Base-by-base conservation (phyloP, 1,140 invertebrate genomes). In the Maniola jurtina region DNA sequence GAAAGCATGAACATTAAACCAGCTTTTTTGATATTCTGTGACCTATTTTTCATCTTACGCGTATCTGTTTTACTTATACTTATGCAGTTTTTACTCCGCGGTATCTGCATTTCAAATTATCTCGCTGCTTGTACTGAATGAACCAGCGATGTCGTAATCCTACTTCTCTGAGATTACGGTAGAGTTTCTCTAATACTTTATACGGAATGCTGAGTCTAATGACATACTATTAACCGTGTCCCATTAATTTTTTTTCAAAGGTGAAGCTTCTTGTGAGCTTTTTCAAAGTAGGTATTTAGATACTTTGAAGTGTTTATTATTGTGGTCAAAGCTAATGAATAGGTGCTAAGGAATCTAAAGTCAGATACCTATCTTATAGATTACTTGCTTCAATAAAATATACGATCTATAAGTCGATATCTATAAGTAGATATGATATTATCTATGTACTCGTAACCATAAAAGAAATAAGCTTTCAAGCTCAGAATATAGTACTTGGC, bases 91-190 rank as follows among this genome's bases (percentile, higher is more conserved):
- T 73, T 76, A 66, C 70, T 69, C 64, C 65, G 65, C 58, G 57
- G 61, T 60, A 69, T 69, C 60, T 72, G 67, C 64, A 72, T 72
- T 72, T 72, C 61, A 69, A 72, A 72, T 72, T 72, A 72, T 72
- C 66, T 69, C 57, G 15, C 58, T 45, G 67, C 57, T 66, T 70
- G 61, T 69, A 58, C 45, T 70, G 54, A 62, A 72, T 71, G 65
- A 59, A 64, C 64, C 47, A 59, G 56, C 60, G 61, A 71, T 67
- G 61, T 16, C 60, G 56, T 70, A 72, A 66, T 72, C 64, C 64
- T 47, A 60, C 48, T 42, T 70, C 54, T 70, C 63, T 54, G 56
- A 63, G 60, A 48, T 68, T 63, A 68, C 13, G 66, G 50, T 40
- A 42, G 35, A 14, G 13, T 34, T 57, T 36, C 45, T 62, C 59